Evolutionary conservation across 2,888 invertebrate species (phyloP).

Genomic region (Scaptomyza tumidula): DNA sequence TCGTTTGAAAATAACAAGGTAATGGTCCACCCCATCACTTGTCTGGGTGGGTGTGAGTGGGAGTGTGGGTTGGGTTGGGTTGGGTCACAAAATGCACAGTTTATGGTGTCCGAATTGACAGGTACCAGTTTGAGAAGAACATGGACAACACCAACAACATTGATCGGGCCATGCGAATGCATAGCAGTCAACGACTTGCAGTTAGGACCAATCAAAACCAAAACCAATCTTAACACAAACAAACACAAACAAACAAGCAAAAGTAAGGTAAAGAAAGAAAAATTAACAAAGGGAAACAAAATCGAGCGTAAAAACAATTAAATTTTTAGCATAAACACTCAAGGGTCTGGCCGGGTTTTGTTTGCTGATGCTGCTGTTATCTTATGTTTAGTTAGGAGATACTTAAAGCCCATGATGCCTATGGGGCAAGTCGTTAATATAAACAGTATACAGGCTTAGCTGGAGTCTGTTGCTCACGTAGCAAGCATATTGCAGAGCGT

Average conservation of each 20-base stretch:
- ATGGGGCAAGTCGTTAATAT: constrained; percentile 45
- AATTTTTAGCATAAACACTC: constrained; percentile 44
- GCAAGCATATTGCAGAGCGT: constrained; percentile 30
- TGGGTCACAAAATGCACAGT: constrained; percentile 30
- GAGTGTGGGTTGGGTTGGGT: not conserved
- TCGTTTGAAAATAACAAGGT: constrained; percentile 42
- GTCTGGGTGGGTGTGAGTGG: not conserved
- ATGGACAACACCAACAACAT: constrained; percentile 14
- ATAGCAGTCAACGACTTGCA: constrained; percentile 19
- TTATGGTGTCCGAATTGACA: constrained; percentile 16
- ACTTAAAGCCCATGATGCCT: constrained; percentile 52
- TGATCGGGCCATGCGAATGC: constrained; percentile 23
- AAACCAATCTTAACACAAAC: constrained; percentile 25
- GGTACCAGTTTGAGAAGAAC: constrained; percentile 29
- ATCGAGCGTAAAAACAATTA: constrained; percentile 27
- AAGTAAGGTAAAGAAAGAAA: constrained; percentile 10
- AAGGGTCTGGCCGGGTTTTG: constrained; percentile 11
- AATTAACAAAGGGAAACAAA: constrained; percentile 4
- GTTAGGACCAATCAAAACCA: constrained; percentile 33
- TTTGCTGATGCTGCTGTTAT: constrained; percentile 1
- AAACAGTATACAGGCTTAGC: constrained; percentile 14
- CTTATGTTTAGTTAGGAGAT: constrained; percentile 23
- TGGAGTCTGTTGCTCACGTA: constrained; percentile 19
- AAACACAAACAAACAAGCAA: constrained; percentile 15
- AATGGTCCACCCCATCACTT: constrained; percentile 27